These are phyloP conservation scores for Oncopeltus fasciatus DNA, from an alignment of 1,140 invertebrate species.

Conservation along the genomic window DNA sequence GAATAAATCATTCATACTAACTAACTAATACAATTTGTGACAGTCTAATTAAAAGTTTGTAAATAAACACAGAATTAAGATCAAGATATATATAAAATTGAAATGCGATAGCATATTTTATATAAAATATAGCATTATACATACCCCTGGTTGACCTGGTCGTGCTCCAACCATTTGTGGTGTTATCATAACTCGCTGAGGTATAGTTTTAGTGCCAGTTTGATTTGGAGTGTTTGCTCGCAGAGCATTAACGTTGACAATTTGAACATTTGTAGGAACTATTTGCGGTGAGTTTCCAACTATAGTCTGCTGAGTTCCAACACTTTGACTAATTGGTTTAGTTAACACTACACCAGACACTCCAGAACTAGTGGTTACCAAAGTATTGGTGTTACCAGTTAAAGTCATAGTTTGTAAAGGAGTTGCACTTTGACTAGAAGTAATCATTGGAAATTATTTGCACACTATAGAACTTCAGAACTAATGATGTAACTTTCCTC, in stretches of 20 bases:
- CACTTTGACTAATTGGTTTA: constrained; percentile 35
- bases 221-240: constrained; percentile 49
- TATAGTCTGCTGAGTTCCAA: constrained; percentile 38
- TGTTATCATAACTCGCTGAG: constrained; percentile 59
- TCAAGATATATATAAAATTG: no score
- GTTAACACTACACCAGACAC: constrained; percentile 37
- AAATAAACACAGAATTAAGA: no score
- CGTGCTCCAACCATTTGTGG: constrained; percentile 65
- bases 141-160: constrained; percentile 63
- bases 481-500: not conserved
- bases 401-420: constrained; percentile 43
- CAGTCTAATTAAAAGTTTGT: no score
- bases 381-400: constrained; percentile 25
- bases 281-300: constrained; percentile 40
- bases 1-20: no score
- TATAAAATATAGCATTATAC: no score
- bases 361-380: constrained; percentile 26
- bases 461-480: not conserved
- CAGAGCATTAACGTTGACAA: constrained; percentile 61
- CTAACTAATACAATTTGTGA: no score
- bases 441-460: not conserved
- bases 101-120: no score
- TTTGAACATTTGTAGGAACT: constrained; percentile 63
- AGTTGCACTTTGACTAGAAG: constrained; percentile 36
- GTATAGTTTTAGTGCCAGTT: constrained; percentile 54